These are phyloP conservation scores for Umimayanthus kanabou DNA, from an alignment of 92 coral and sea anemone species.

Conservation along the genomic window DNA sequence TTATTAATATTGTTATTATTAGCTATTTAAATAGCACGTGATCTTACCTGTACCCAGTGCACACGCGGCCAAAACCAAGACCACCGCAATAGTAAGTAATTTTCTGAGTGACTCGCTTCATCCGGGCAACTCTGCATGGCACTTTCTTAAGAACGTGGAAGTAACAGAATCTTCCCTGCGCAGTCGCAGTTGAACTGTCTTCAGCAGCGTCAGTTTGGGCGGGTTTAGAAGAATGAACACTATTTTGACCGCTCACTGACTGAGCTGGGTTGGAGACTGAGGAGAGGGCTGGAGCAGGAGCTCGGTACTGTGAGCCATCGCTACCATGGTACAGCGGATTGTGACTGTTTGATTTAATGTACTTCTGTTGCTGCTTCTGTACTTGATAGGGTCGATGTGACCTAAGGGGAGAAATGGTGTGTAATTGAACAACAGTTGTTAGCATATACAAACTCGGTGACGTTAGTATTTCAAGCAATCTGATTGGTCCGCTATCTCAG, in stretches of 20 bases:
- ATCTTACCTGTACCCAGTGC: conserved; percentile 73
- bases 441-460: too few relatives aligned
- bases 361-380: too few relatives aligned
- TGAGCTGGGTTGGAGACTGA: conserved; percentile 12
- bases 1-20: too few relatives aligned
- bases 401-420: too few relatives aligned
- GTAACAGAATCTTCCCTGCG: conserved; percentile 68
- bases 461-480: too few relatives aligned
- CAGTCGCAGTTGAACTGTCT: conserved; percentile 9
- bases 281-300: conserved; percentile 24
- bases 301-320: conserved; percentile 12
- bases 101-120: conserved; percentile 58
- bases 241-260: background rate
- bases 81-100: conserved; percentile 69
- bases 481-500: too few relatives aligned
- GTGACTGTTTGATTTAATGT: background rate
- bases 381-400: too few relatives aligned
- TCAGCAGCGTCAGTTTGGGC: background rate
- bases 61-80: conserved; percentile 50
- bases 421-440: too few relatives aligned
- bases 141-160: conserved; percentile 67
- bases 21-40: background rate
- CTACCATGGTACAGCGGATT: conserved; percentile 13
- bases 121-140: conserved; percentile 73
- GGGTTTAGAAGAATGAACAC: conserved; percentile 2